phyloP scores from a whole-genome alignment of 1,140 invertebrate species.

The Spodoptera litura region DNA sequence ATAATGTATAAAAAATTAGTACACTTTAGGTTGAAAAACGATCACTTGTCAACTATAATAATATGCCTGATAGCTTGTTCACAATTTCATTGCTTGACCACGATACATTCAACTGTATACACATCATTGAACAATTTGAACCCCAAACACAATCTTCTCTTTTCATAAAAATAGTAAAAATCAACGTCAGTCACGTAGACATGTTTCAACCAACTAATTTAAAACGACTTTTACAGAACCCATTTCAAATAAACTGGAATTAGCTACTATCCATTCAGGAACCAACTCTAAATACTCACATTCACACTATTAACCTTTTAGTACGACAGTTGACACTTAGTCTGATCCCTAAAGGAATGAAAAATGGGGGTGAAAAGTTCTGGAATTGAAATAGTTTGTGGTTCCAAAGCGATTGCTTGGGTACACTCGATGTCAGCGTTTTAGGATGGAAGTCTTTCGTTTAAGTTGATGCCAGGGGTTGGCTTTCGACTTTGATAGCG shows the following conservation, averaged over 20 bases:
- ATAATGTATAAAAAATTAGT: too few relatives aligned
- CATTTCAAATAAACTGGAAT: constrained; percentile 1
- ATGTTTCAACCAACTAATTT: too few relatives aligned
- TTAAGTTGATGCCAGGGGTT: neutral
- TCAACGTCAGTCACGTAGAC: too few relatives aligned
- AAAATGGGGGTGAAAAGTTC: constrained; percentile 53
- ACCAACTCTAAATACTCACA: neutral
- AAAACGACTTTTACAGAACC: too few relatives aligned
- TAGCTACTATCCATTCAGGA: constrained; percentile 4
- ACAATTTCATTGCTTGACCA: too few relatives aligned
- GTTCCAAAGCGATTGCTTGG: constrained; percentile 43
- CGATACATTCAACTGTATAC: too few relatives aligned
- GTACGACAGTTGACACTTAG: constrained; percentile 52
- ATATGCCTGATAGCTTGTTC: too few relatives aligned
- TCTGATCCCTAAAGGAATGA: constrained; percentile 51
- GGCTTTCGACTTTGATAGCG: neutral
- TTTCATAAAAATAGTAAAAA: too few relatives aligned
- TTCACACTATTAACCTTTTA: constrained; percentile 52
- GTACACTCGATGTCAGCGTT: constrained; percentile 39
- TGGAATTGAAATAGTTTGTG: constrained; percentile 56
- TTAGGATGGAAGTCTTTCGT: neutral
- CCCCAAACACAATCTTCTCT: too few relatives aligned
- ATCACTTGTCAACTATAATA: too few relatives aligned
- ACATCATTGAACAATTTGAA: too few relatives aligned
- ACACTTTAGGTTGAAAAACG: too few relatives aligned